phyloP scores from a whole-genome alignment of 2,113 vertebrate genomes.

The Capreolus pygargus region DNA sequence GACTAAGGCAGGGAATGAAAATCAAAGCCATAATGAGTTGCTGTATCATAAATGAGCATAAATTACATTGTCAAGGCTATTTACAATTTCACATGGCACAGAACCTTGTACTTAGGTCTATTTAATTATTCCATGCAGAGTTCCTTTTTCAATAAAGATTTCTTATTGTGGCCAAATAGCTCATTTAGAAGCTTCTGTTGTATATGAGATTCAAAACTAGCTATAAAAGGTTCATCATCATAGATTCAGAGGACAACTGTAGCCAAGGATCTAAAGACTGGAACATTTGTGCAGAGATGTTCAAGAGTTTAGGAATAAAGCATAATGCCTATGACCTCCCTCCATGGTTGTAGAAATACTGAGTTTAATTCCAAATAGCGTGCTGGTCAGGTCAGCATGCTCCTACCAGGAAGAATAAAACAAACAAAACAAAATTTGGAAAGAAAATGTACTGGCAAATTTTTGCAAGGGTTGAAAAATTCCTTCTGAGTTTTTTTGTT shows the following conservation, averaged over 20 bases:
- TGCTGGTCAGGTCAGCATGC: not conserved
- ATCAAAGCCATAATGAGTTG: not conserved
- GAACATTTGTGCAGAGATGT: not conserved
- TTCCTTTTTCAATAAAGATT: not conserved
- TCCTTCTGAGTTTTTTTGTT: not conserved
- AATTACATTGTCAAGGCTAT: constrained; percentile 42
- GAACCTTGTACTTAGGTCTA: constrained; percentile 13
- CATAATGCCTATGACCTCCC: fast-evolving
- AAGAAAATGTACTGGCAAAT: not conserved
- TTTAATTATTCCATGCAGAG: constrained; percentile 36
- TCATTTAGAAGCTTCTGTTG: not conserved
- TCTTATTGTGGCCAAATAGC: not conserved
- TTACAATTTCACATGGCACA: not conserved
- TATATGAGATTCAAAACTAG: not conserved
- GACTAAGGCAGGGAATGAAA: not conserved
- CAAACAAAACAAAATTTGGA: not conserved
- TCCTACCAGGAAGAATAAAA: not conserved
- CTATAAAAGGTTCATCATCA: not conserved
- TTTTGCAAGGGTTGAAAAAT: not conserved
- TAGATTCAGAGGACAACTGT: not conserved
- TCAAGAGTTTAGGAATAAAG: too few species aligned
- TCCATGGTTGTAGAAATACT: not conserved
- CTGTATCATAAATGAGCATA: constrained; percentile 36
- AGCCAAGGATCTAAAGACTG: not conserved
- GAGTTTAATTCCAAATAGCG: not conserved